Conservation (phyloP, 2,113 vertebrate genomes). For the Paratilapia polleni region DNA sequence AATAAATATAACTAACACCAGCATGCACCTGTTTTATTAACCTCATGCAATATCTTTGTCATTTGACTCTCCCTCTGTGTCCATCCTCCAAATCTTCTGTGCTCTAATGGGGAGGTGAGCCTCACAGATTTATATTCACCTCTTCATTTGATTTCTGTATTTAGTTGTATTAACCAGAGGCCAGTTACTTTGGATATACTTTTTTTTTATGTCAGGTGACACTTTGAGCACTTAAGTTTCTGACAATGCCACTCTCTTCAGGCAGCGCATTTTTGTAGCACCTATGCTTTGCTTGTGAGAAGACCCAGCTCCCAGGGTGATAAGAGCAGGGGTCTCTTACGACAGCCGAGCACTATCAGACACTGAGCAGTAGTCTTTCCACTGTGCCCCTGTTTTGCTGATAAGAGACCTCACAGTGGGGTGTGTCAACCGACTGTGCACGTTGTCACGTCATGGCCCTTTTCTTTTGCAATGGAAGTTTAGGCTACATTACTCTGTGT, state of each 20-base stretch:
- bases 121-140: neutral
- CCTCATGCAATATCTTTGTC: neutral
- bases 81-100: neutral
- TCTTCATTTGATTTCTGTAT: neutral
- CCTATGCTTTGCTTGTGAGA: constrained; percentile 39
- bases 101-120: neutral
- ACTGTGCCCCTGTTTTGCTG: constrained; percentile 58
- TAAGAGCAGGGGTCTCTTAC: constrained; percentile 62
- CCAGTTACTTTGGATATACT: neutral
- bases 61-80: neutral
- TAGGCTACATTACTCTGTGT: neutral
- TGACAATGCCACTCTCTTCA: neutral
- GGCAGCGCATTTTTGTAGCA: neutral
- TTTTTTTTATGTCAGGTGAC: neutral
- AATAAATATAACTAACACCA: neutral
- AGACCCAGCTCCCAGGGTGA: constrained; percentile 60
- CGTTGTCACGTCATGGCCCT: constrained; percentile 7
- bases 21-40: neutral
- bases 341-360: constrained; percentile 70
- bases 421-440: constrained; percentile 52
- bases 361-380: constrained; percentile 71
- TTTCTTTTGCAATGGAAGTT: constrained; percentile 16
- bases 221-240: neutral
- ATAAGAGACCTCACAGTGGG: constrained; percentile 73
- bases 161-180: neutral